Base-by-base conservation (phyloP, 2,113 vertebrate species). In the Arothron firmamentum region DNA sequence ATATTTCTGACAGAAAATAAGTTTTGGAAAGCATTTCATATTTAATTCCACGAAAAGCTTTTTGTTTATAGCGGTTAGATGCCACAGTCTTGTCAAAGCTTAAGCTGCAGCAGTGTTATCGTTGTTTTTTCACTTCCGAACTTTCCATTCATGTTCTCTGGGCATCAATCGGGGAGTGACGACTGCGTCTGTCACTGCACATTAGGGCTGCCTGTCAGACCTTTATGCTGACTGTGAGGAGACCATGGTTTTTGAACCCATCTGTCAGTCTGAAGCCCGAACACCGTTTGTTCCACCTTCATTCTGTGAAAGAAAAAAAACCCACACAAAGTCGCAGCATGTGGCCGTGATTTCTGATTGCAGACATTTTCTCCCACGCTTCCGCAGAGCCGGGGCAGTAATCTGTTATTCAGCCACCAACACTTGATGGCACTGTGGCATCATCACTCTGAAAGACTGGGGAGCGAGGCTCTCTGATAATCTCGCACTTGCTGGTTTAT, bases 401-500 rank as follows among this genome's bases (percentile, higher is more conserved):
- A 38, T 38, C 34, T 38, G 34, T 38, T 12, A 12, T 19, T 8
- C 51, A 48, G 65, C 17, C 9, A 10, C 47, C 17, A 49, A 17
- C 47, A 49, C 47, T 19, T 18, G 47, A 9, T n/a, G 47, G 47
- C 47, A 49, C 47, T 49, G 17, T 19, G n/a, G 47, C 18, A 3
- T 49, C 47, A 49, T 18, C 34, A 10, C 9, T 38, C 34, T 38
- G 34, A 10, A 38, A 38, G 34, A 5, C 25, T 28, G 25, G 25
- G 5, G 5, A 38, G 10, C 10, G 34, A 38, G 34, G 34, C 34
- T 11, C 34, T 38, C 34, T 38, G 28, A 48, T 67, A 62, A 23
- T 53, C 59, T 66, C 21, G 55, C 31, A 9, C 8, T 60, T 65
- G 56, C 53, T 73, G 65, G 70, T 58, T 76, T 49, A 74, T 74